Evolutionary conservation across 37 sponge, comb jelly and placozoan species (phyloP).

Genomic region (Hormiphora californensis): DNA sequence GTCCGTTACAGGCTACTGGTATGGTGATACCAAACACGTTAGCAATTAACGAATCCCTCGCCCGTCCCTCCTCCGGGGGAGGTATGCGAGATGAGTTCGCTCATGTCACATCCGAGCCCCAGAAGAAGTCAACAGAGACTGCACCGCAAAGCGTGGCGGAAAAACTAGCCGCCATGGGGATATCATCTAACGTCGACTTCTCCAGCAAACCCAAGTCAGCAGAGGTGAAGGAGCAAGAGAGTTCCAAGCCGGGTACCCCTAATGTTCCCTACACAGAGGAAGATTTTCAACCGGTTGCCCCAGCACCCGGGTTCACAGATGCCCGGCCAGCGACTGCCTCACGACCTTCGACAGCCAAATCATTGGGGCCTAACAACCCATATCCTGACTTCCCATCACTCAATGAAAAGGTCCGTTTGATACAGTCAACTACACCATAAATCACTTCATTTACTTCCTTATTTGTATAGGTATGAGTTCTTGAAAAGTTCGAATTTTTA

Average conservation of each 20-base stretch:
- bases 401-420: not conserved
- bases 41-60: conserved; percentile 37
- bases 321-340: not conserved
- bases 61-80: conserved; percentile 5
- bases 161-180: conserved; percentile 44
- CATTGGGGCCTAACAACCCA: conserved; percentile 27
- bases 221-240: not conserved
- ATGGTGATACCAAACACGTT: conserved; percentile 52
- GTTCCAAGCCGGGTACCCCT: conserved; percentile 7
- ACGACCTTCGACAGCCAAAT: conserved; percentile 28
- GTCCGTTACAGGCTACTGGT: conserved; percentile 49
- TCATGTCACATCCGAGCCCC: conserved; percentile 25
- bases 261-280: not conserved
- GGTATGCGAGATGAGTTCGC: conserved; percentile 11
- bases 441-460: not conserved
- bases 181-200: conserved; percentile 38
- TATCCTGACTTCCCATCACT: conserved; percentile 43
- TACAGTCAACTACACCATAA: not conserved
- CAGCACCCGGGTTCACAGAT: conserved; percentile 28
- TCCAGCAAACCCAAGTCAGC: not conserved
- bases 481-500: not conserved
- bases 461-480: no score
- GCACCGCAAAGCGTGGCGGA: conserved; percentile 20
- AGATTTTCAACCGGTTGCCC: conserved; percentile 40
- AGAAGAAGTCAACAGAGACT: not conserved